These are phyloP conservation scores for Myotis myotis DNA, from an alignment of 2,797 vertebrate species.

Conservation along the genomic window DNA sequence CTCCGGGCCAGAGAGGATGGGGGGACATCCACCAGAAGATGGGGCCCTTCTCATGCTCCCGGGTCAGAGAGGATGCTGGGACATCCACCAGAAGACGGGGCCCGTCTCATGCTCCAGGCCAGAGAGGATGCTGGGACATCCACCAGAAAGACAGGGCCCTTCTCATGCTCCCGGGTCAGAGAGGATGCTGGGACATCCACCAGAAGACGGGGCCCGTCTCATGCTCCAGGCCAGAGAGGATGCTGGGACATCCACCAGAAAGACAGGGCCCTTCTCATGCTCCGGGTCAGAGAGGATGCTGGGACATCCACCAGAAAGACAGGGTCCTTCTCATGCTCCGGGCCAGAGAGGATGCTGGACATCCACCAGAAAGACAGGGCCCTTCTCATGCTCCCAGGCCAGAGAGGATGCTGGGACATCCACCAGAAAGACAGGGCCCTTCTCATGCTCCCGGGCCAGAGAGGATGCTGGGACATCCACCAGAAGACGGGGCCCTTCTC, in stretches of 20 bases:
- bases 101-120: background rate
- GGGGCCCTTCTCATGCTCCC: no score
- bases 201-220: background rate
- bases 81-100: background rate
- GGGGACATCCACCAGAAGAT: background rate
- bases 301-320: background rate
- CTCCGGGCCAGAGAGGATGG: background rate
- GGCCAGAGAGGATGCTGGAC: background rate
- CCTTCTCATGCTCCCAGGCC: background rate
- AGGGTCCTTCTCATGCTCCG: no score
- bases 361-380: background rate
- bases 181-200: background rate
- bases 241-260: background rate
- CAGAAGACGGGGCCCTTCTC: no score
- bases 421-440: background rate
- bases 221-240: background rate
- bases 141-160: background rate
- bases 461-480: background rate
- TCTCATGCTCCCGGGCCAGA: background rate
- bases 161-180: background rate
- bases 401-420: background rate
- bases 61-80: background rate
- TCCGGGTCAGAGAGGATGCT: background rate
- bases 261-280: rapidly evolving
- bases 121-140: background rate